Evolutionary conservation across 2,113 vertebrate genomes (phyloP).

Genomic region (Notothenia coriiceps): DNA sequence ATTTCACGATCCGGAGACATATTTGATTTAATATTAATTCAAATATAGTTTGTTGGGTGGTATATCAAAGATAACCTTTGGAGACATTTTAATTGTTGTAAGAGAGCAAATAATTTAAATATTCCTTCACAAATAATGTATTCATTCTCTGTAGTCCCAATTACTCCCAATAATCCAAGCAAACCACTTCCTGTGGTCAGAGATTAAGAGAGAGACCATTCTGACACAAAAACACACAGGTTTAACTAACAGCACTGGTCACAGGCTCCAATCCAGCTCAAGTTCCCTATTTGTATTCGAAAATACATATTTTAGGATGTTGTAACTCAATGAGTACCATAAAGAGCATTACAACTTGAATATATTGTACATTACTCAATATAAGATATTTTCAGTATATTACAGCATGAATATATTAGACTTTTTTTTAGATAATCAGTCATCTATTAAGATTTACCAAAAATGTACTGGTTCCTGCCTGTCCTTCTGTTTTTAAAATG

Average conservation of each 20-base stretch:
- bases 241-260: constrained; percentile 10
- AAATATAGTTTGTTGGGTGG: constrained; percentile 30
- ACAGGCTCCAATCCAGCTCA: background rate
- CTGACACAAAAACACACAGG: background rate
- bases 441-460: background rate
- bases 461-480: background rate
- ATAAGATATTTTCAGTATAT: background rate
- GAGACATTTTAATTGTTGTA: constrained; percentile 5
- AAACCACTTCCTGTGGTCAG: constrained; percentile 33
- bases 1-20: constrained; percentile 39
- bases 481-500: background rate
- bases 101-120: constrained; percentile 11
- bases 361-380: background rate
- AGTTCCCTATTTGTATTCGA: background rate
- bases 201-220: constrained; percentile 11
- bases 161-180: background rate
- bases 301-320: background rate
- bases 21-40: constrained; percentile 46
- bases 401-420: background rate
- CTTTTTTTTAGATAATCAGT: too few species aligned
- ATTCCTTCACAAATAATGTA: constrained; percentile 25
- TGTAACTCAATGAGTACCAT: background rate
- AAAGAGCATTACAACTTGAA: too few species aligned
- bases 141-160: background rate
- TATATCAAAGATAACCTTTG: constrained; percentile 25